Percentiles rank a stretch among this genome's conserved stretches.
phyloP scores from a whole-genome alignment of 2,888 invertebrate genomes.

The Endomychus coccineus region DNA sequence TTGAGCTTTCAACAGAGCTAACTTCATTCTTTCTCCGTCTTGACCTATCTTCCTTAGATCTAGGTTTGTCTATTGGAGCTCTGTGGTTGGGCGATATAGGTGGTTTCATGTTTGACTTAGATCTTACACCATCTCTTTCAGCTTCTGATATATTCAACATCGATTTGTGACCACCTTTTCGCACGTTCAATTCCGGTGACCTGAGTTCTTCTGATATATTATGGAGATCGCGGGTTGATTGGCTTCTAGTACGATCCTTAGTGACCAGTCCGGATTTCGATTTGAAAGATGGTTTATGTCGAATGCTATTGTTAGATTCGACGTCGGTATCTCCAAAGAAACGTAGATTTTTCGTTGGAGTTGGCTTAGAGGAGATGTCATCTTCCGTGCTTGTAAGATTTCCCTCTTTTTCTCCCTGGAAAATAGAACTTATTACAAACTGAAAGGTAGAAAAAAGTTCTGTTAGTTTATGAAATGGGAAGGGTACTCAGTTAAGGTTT shows the following conservation, averaged over 20 bases:
- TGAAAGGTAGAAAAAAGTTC: conserved; percentile 10
- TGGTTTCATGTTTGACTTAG: conserved; percentile 36
- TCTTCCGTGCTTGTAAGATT: conserved; percentile 52
- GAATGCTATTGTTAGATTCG: conserved; percentile 59
- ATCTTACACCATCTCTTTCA: conserved; percentile 32
- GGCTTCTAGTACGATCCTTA: conserved; percentile 31
- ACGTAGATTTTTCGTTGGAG: conserved; percentile 63
- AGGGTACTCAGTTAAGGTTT: too few relatives aligned
- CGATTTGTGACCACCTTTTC: conserved; percentile 44
- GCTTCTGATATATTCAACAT: conserved; percentile 35
- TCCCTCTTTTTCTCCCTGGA: conserved; percentile 42
- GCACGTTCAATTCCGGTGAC: conserved; percentile 37
- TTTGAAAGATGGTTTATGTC: conserved; percentile 31
- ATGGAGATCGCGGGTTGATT: conserved; percentile 47
- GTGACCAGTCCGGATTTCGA: conserved; percentile 20
- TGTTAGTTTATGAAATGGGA: too few relatives aligned
- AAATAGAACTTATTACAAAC: too few relatives aligned
- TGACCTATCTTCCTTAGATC: conserved; percentile 41
- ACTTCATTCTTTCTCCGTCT: conserved; percentile 45
- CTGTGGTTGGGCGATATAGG: conserved; percentile 38
- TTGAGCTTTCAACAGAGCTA: conserved; percentile 58
- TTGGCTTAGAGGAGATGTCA: conserved; percentile 43
- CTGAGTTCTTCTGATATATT: conserved; percentile 49
- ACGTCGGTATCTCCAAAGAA: conserved; percentile 80
- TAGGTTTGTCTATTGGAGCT: conserved; percentile 36